phyloP scores from a whole-genome alignment of 1,140 invertebrate genomes.

The Arctopsyche grandis region DNA sequence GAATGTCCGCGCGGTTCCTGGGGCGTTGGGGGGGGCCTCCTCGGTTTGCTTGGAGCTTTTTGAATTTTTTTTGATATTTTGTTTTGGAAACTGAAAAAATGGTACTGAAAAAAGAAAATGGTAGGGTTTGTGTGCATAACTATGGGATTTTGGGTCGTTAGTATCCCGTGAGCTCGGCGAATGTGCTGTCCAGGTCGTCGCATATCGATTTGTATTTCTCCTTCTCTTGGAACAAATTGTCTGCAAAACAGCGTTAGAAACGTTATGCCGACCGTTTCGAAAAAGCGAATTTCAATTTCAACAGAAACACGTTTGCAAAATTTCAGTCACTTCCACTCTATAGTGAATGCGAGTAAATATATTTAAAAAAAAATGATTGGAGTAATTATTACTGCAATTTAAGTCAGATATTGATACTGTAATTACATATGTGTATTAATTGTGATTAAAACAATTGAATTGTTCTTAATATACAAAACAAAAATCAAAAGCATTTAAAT shows the following conservation, averaged over 20 bases:
- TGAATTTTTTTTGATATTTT: background rate
- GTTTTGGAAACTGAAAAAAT: slow-evolving; percentile 46
- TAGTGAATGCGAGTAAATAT: background rate
- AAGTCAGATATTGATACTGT: too few species aligned
- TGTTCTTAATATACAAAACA: too few species aligned
- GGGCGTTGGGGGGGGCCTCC: slow-evolving; percentile 26
- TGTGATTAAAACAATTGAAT: too few species aligned
- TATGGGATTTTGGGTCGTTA: slow-evolving; percentile 64
- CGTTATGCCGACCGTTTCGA: slow-evolving; percentile 4
- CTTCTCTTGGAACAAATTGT: slow-evolving; percentile 93
- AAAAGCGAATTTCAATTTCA: background rate
- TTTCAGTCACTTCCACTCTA: background rate
- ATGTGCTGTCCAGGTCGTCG: slow-evolving; percentile 98
- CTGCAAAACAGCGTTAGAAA: slow-evolving; percentile 67
- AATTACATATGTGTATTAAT: too few species aligned
- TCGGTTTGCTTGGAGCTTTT: slow-evolving; percentile 23
- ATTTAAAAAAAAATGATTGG: too few species aligned
- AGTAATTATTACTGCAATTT: too few species aligned
- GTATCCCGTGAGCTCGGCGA: slow-evolving; percentile 88
- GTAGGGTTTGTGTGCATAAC: slow-evolving; percentile 16
- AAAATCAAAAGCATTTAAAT: too few species aligned
- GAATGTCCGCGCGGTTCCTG: slow-evolving; percentile 36
- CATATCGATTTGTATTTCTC: slow-evolving; percentile 96
- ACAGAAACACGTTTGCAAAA: background rate
- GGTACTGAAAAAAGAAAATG: slow-evolving; percentile 52